Evolutionary conservation across 92 coral and sea anemone species (phyloP).

Genomic region (Isaurus tuberculatus): DNA sequence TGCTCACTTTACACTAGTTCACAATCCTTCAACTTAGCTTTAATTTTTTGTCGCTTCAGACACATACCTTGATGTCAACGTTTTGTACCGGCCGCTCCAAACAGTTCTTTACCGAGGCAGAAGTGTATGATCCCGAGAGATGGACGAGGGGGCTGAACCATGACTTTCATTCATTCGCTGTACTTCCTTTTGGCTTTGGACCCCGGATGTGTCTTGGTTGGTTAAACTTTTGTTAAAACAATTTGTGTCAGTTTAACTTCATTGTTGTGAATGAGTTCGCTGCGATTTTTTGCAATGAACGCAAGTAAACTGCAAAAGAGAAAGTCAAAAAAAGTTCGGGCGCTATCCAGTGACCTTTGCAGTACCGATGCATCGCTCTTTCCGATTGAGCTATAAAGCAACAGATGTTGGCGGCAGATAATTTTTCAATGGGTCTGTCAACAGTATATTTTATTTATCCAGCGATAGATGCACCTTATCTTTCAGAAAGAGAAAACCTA

Average conservation of each 20-base stretch:
- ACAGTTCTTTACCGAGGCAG: conserved; percentile 17
- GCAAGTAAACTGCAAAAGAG: no score
- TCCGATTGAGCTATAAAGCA: no score
- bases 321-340: no score
- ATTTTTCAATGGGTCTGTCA: no score
- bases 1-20: no score
- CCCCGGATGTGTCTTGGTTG: conserved; percentile 48
- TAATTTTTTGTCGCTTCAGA: not conserved
- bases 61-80: conserved; percentile 27
- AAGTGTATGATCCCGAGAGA: conserved; percentile 32
- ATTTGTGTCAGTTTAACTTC: not conserved
- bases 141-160: conserved; percentile 26
- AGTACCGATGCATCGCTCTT: no score
- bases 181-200: conserved; percentile 37
- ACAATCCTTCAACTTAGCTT: not conserved
- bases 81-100: conserved; percentile 34
- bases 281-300: not conserved
- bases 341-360: no score
- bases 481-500: no score
- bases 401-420: no score
- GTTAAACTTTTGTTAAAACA: not conserved
- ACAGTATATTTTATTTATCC: no score
- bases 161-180: conserved; percentile 42
- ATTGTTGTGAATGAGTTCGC: not conserved
- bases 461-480: no score